Conservation (phyloP, 2,113 vertebrate species). For the Megaceryle maxima region DNA sequence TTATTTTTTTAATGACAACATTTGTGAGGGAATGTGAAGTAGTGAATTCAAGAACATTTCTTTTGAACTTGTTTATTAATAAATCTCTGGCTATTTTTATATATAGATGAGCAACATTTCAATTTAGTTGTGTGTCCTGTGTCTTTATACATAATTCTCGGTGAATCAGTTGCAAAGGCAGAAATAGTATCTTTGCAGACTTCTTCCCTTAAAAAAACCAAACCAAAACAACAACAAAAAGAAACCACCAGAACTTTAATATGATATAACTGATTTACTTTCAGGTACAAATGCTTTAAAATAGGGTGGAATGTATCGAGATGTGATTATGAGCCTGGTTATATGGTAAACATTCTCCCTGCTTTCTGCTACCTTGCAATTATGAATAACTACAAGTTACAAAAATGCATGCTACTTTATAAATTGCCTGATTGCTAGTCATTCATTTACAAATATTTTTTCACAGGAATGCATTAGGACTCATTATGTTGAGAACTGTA, state of each 20-base stretch:
- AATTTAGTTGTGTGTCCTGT: background rate
- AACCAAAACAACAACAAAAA: background rate
- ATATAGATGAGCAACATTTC: background rate
- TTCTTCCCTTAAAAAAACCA: background rate
- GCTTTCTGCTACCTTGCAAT: background rate
- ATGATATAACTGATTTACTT: background rate
- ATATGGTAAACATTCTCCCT: background rate
- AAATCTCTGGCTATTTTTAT: background rate
- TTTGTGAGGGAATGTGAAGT: background rate
- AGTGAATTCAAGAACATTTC: background rate
- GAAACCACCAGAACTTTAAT: background rate
- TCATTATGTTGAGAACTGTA: background rate
- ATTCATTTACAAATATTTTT: background rate
- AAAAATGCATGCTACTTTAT: background rate
- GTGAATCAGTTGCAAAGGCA: background rate
- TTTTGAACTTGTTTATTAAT: background rate
- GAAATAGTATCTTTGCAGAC: background rate
- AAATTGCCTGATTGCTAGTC: background rate
- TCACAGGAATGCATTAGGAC: background rate
- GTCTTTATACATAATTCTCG: background rate
- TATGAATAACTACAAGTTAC: background rate
- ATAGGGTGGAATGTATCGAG: background rate
- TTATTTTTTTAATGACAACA: background rate
- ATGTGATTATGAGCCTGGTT: background rate
- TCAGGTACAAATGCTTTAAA: background rate